Percentiles rank a stretch among this genome's conserved stretches.
phyloP scores from a whole-genome alignment of 2,888 invertebrate genomes.

The Philonicus albiceps region DNA sequence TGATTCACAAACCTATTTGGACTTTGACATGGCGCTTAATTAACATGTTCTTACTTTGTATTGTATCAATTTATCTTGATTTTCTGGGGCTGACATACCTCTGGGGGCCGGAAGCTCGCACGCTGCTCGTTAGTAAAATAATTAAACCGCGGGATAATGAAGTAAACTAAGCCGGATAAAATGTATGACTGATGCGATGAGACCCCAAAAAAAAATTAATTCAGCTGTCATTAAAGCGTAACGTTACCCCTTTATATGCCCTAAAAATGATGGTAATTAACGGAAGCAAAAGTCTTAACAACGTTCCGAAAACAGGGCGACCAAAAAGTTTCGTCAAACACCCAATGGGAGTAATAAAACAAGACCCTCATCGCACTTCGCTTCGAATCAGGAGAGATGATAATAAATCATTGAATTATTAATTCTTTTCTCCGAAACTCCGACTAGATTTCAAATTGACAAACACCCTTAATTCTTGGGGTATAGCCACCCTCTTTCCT shows the following conservation, averaged over 20 bases:
- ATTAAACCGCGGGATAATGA: background rate
- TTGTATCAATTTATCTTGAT: background rate
- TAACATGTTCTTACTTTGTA: background rate
- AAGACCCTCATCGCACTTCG: background rate
- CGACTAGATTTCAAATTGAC: background rate
- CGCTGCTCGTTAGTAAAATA: background rate
- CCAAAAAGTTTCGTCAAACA: background rate
- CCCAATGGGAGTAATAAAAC: background rate
- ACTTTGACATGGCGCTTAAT: background rate
- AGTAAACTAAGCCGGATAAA: background rate
- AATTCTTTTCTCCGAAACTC: background rate
- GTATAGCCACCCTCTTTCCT: background rate
- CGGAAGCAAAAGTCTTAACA: background rate
- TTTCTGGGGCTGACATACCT: background rate
- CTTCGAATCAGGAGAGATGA: background rate
- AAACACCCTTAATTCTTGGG: background rate
- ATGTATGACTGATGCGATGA: background rate
- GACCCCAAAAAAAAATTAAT: background rate
- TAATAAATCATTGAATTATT: background rate
- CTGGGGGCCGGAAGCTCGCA: background rate
- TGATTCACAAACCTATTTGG: background rate
- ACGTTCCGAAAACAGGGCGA: background rate
- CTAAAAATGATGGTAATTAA: background rate
- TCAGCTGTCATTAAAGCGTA: background rate
- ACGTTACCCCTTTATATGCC: background rate